Evolutionary conservation across 2,888 invertebrate genomes (phyloP).

Genomic region (Nowickia ferox): DNA sequence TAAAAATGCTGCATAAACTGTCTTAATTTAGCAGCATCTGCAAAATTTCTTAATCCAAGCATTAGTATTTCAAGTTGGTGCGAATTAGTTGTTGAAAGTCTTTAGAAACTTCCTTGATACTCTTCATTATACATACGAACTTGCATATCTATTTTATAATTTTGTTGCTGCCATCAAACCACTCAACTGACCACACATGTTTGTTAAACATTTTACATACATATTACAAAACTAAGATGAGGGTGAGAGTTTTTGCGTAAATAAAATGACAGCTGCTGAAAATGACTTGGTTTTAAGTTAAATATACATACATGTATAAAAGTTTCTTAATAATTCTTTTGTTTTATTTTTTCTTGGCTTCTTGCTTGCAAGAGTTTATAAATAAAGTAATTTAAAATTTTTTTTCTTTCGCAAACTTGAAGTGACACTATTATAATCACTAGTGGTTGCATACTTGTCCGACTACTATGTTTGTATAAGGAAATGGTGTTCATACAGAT

Average conservation of each 20-base stretch:
- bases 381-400: constrained; percentile 34
- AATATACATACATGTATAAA: not conserved
- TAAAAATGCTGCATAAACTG: not conserved
- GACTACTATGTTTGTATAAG: not conserved
- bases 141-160: not conserved
- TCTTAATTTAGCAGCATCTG: constrained; percentile 42
- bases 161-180: constrained; percentile 45
- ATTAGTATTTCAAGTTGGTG: constrained; percentile 37
- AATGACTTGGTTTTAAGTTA: constrained; percentile 61
- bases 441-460: constrained; percentile 39
- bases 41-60: constrained; percentile 58
- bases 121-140: not conserved
- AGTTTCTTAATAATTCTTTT: constrained; percentile 66
- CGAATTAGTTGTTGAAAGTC: constrained; percentile 58
- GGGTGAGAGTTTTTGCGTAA: constrained; percentile 40
- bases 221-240: not conserved
- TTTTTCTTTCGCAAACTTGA: constrained; percentile 16
- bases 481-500: not conserved
- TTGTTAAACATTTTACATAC: constrained; percentile 27
- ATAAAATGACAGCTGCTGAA: constrained; percentile 68
- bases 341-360: constrained; percentile 6
- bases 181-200: constrained; percentile 65
- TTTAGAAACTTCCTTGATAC: constrained; percentile 16
- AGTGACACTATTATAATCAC: constrained; percentile 61
- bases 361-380: constrained; percentile 46